phyloP scores from a whole-genome alignment of 2,113 vertebrate genomes.

The Rynchops niger region DNA sequence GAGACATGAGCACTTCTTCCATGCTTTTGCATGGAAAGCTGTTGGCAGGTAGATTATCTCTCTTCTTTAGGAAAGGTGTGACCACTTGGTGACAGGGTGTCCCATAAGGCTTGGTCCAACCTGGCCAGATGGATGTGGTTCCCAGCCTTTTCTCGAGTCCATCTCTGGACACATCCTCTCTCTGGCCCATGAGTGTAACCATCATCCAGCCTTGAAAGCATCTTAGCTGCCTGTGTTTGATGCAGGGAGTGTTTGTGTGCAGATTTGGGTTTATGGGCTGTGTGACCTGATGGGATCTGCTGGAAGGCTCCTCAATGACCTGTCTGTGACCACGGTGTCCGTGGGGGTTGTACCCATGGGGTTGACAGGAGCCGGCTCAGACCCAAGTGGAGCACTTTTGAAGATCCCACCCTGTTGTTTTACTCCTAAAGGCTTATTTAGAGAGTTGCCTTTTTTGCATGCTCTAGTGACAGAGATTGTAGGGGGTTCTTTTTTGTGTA shows the following conservation, averaged over 20 bases:
- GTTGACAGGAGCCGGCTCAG: not conserved
- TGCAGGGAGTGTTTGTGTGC: too few relatives aligned
- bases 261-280: not conserved
- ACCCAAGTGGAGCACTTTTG: not conserved
- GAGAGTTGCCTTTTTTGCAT: not conserved
- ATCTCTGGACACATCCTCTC: not conserved
- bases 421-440: not conserved
- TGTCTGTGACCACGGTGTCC: not conserved
- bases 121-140: not conserved
- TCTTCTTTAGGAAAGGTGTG: not conserved
- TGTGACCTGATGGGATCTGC: not conserved
- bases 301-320: not conserved
- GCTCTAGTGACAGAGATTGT: too few relatives aligned
- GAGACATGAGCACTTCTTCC: not conserved
- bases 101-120: not conserved
- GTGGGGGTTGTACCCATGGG: rapidly evolving
- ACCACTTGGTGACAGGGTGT: not conserved
- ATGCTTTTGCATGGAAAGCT: not conserved
- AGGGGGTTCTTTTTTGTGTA: too few relatives aligned
- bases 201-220: not conserved
- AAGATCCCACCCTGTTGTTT: not conserved
- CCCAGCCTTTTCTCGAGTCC: not conserved
- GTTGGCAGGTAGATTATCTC: not conserved
- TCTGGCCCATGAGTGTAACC: too few relatives aligned
- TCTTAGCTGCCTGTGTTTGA: not conserved